Base-by-base conservation (phyloP, 2,888 invertebrate species). In the Bruchidius siliquastri region DNA sequence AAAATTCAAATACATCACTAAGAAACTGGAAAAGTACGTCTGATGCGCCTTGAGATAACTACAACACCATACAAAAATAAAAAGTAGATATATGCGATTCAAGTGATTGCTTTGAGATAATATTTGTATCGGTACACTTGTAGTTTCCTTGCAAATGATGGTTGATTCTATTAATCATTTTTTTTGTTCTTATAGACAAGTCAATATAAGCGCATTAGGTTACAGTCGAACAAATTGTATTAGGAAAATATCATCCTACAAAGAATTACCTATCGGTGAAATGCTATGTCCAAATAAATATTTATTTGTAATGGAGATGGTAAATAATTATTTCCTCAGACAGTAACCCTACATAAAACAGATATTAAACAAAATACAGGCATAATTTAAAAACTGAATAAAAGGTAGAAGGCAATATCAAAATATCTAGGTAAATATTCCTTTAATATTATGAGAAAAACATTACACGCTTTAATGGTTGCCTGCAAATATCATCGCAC, bases 121-220 rank as follows among this genome's bases (percentile, higher is more conserved):
- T 68, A 18, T 68, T 1, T 18, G 8, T 26, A 74, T 73, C 69
- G 70, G 67, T 71, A 70, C 70, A 67, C 73, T 75, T 75, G 71
- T 70, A 73, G 69, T 70, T 30, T 67, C 67, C n/a, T n/a, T n/a
- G n/a, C n/a, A 69, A n/a, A 21, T 71, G 71, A 71, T 71, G 71
- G 71, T 69, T 71, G 18, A 71, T 71, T 73, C 21, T 68, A 68
- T 32, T 67, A 67, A 70, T 32, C 49, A 49, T 49, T 49, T 71
- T 72, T 67, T 70, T 70, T 67, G 68, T 68, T 68, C 73, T 67
- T 68, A 70, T 71, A 76, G 75, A 77, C 76, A 73, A 77, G 77
- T 76, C 76, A 71, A 72, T 76, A 74, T 77, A 77, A 77, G 77
- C 77, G 76, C 75, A 75, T 76, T 76, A 73, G 74, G 77, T 77